Evolutionary conservation across 2,113 vertebrate species (phyloP).

Genomic region (Donacobius atricapilla): DNA sequence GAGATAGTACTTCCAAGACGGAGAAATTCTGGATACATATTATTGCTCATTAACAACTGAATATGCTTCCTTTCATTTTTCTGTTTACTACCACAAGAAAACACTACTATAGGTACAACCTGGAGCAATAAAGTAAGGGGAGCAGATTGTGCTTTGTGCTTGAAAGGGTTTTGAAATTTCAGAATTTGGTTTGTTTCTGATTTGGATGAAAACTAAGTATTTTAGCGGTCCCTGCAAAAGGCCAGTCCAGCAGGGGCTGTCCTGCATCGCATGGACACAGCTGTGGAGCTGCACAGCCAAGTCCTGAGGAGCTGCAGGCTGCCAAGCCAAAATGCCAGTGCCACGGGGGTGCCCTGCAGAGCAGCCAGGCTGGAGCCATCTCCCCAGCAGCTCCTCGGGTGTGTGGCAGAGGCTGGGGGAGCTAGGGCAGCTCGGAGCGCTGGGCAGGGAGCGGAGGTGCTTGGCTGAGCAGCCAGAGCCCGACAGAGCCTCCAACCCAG

Average conservation of each 20-base stretch:
- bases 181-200: not conserved
- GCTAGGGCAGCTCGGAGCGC: not conserved
- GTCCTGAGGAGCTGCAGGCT: not conserved
- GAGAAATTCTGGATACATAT: not conserved
- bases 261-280: not conserved
- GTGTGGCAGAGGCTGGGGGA: not conserved
- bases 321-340: not conserved
- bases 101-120: not conserved
- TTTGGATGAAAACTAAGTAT: not conserved
- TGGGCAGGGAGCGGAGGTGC: not conserved
- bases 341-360: accelerated
- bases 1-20: not conserved
- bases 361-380: not conserved
- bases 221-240: not conserved
- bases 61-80: not conserved
- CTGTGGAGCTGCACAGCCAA: not conserved
- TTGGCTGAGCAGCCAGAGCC: not conserved
- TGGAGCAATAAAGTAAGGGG: not conserved
- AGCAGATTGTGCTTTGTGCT: not conserved
- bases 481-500: not conserved
- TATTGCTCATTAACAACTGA: not conserved
- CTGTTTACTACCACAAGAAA: not conserved
- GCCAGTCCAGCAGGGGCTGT: not conserved
- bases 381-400: not conserved
- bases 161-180: not conserved